phyloP scores from a whole-genome alignment of 2,797 vertebrate genomes.

The Stomatorhinus walkeri region DNA sequence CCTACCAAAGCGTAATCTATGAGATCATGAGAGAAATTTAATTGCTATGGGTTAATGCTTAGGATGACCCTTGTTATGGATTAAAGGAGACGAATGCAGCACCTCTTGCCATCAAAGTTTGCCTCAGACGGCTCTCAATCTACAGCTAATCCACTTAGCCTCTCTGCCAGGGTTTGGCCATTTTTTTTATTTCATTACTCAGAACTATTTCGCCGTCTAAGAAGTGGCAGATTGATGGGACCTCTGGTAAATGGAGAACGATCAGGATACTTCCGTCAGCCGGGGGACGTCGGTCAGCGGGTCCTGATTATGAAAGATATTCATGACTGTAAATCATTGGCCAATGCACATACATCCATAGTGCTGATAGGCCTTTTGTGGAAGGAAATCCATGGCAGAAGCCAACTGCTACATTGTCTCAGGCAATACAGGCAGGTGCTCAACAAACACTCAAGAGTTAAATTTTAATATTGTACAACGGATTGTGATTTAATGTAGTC shows the following conservation, averaged over 20 bases:
- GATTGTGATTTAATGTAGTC: background rate
- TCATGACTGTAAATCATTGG: constrained; percentile 54
- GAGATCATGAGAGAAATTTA: constrained; percentile 18
- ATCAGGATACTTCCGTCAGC: constrained; percentile 28
- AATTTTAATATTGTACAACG: constrained; percentile 6
- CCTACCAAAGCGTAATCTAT: constrained; percentile 4
- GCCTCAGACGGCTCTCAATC: constrained; percentile 44
- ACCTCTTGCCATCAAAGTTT: constrained; percentile 41
- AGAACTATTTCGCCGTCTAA: constrained; percentile 51
- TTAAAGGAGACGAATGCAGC: constrained; percentile 46
- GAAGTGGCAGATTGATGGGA: constrained; percentile 50
- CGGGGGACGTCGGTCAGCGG: constrained; percentile 35
- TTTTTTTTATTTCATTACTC: constrained; percentile 62
- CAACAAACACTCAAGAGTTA: background rate
- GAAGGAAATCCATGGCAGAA: background rate
- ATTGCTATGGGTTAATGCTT: constrained; percentile 28
- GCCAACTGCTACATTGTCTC: background rate
- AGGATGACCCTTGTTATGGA: constrained; percentile 42
- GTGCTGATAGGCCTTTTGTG: background rate
- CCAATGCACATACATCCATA: constrained; percentile 4
- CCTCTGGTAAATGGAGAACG: constrained; percentile 30
- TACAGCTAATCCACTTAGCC: constrained; percentile 61
- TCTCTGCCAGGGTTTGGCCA: constrained; percentile 56
- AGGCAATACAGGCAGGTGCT: background rate
- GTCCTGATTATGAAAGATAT: constrained; percentile 52